Evolutionary conservation across 1,140 invertebrate genomes (phyloP).

Genomic region (Drosophila orosa): DNA sequence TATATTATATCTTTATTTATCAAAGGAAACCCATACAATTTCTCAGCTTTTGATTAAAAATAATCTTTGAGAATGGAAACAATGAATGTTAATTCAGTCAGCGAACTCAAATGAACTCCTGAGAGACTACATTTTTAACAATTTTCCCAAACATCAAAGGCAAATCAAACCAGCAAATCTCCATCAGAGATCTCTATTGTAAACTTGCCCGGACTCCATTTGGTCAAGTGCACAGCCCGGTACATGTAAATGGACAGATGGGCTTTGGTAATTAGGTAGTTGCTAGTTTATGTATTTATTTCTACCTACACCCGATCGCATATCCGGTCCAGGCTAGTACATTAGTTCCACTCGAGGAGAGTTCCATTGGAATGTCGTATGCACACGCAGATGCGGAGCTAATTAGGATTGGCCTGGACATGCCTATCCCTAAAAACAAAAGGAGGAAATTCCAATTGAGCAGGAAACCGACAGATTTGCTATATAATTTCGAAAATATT

Average conservation of each 20-base stretch:
- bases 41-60: neutral
- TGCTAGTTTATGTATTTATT: slow-evolving; percentile 8
- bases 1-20: neutral
- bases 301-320: slow-evolving; percentile 35
- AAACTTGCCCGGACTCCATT: neutral
- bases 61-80: neutral
- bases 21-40: neutral
- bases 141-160: slow-evolving; percentile 11
- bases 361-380: slow-evolving; percentile 17
- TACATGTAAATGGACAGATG: slow-evolving; percentile 41
- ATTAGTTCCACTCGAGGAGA: slow-evolving; percentile 58
- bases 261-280: slow-evolving; percentile 24
- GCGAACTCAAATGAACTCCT: neutral
- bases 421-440: slow-evolving; percentile 21
- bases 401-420: slow-evolving; percentile 29
- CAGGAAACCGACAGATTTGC: slow-evolving; percentile 53
- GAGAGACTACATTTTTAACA: neutral
- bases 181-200: neutral
- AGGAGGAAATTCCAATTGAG: slow-evolving; percentile 30
- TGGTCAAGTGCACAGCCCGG: slow-evolving; percentile 24
- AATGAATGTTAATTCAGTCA: neutral
- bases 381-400: slow-evolving; percentile 17
- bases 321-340: slow-evolving; percentile 38
- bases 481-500: slow-evolving; percentile 45
- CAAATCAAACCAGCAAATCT: neutral